Evolutionary conservation across 1,140 invertebrate species (phyloP).

Genomic region (Calephelis nemesis): DNA sequence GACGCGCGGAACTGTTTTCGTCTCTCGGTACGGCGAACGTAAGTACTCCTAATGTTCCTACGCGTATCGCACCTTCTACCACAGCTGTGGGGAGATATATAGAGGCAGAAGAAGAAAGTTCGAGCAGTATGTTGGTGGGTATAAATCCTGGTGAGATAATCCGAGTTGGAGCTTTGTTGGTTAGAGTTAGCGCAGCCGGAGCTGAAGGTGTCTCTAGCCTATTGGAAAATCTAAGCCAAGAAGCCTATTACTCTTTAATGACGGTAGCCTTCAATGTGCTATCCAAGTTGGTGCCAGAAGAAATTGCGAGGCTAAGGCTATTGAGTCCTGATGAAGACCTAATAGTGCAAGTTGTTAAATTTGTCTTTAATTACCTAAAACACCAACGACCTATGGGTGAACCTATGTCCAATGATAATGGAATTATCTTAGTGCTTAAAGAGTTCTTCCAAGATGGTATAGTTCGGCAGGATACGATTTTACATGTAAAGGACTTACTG

Average conservation of each 20-base stretch:
- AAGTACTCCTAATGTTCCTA: conserved; percentile 46
- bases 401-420: conserved; percentile 49
- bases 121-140: conserved; percentile 44
- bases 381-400: conserved; percentile 59
- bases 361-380: conserved; percentile 68
- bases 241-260: conserved; percentile 60
- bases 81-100: conserved; percentile 37
- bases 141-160: conserved; percentile 64
- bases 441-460: conserved; percentile 71
- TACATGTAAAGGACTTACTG: conserved; percentile 51
- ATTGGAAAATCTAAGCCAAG: conserved; percentile 60
- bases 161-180: conserved; percentile 50
- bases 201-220: conserved; percentile 54
- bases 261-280: conserved; percentile 60
- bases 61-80: conserved; percentile 39
- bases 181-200: conserved; percentile 53
- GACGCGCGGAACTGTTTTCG: conserved; percentile 50
- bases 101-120: conserved; percentile 46
- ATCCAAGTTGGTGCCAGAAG: conserved; percentile 51
- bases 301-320: conserved; percentile 53
- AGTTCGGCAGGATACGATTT: conserved; percentile 55
- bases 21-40: conserved; percentile 48
- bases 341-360: conserved; percentile 60
- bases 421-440: conserved; percentile 55
- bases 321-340: conserved; percentile 65